A percentile compares a stretch with the other conserved stretches of the same genome.
These are phyloP conservation scores for Lasioglossum lativentre DNA, from an alignment of 2,888 invertebrate genomes.

Conservation along the genomic window DNA sequence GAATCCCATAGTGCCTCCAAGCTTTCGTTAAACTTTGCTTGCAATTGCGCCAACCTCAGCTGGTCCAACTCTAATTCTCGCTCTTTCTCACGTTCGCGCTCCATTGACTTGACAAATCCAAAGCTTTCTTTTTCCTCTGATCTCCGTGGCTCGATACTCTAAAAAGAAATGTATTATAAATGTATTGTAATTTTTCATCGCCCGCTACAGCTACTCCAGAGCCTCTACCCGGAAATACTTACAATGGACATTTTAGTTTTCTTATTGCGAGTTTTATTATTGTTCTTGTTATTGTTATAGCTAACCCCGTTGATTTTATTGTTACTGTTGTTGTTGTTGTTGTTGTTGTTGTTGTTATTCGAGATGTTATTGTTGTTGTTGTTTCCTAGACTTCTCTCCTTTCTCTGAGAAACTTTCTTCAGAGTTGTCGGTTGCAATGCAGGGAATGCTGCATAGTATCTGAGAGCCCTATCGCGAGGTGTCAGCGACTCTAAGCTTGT, in stretches of 20 bases:
- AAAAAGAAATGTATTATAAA: neutral
- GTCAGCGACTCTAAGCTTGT: conserved; percentile 86
- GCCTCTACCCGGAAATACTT: conserved; percentile 59
- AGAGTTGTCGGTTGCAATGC: conserved; percentile 86
- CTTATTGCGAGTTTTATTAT: conserved; percentile 77
- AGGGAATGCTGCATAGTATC: conserved; percentile 92
- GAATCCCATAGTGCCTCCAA: conserved; percentile 89
- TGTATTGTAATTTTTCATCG: neutral
- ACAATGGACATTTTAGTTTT: conserved; percentile 81
- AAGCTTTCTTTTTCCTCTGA: conserved; percentile 79
- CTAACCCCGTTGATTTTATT: conserved; percentile 74
- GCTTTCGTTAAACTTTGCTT: conserved; percentile 89
- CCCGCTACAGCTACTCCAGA: neutral
- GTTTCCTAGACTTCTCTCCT: conserved; percentile 76
- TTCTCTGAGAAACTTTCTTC: conserved; percentile 79
- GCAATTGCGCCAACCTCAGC: conserved; percentile 87
- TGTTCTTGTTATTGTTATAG: conserved; percentile 75
- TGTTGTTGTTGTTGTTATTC: conserved; percentile 71
- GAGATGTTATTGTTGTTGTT: conserved; percentile 70
- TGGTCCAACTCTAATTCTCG: conserved; percentile 84
- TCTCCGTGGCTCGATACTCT: conserved; percentile 76
- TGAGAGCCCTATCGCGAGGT: conserved; percentile 89
- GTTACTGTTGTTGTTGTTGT: conserved; percentile 76
- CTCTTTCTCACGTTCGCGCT: conserved; percentile 79
- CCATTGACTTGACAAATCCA: conserved; percentile 82